phyloP scores from a whole-genome alignment of 2,888 invertebrate species.

The Tetramorium bicarinatum region DNA sequence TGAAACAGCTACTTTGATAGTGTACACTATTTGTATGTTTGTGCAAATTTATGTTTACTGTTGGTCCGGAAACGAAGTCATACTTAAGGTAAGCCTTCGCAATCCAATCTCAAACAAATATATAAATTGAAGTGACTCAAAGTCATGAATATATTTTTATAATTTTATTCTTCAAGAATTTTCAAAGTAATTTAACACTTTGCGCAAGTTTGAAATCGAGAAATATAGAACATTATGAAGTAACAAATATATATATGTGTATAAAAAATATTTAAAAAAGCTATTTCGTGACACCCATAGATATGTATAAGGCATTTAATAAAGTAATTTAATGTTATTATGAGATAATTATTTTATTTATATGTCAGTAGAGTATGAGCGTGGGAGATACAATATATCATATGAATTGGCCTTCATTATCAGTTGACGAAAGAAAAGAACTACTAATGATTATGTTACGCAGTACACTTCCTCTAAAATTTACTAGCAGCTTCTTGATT shows the following conservation, averaged over 20 bases:
- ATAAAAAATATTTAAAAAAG: background rate
- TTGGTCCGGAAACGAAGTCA: conserved; percentile 76
- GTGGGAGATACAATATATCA: conserved; percentile 9
- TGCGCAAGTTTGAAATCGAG: background rate
- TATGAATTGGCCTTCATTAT: conserved; percentile 31
- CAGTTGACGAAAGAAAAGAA: conserved; percentile 43
- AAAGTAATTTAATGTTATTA: background rate
- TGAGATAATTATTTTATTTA: background rate
- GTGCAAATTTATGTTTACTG: conserved; percentile 74
- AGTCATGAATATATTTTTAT: background rate
- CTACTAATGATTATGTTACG: conserved; percentile 67
- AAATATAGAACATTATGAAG: background rate
- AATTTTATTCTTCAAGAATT: background rate
- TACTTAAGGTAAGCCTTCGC: conserved; percentile 62
- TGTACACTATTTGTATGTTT: conserved; percentile 66
- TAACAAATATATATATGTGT: background rate
- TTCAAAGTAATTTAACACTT: background rate
- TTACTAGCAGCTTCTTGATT: conserved; percentile 64
- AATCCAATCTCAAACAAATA: background rate
- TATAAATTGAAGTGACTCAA: background rate
- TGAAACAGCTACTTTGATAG: conserved; percentile 25
- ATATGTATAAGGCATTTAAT: background rate
- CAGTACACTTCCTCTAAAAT: conserved; percentile 59
- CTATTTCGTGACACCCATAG: background rate
- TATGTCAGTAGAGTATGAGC: conserved; percentile 10